A percentile compares a stretch with the other conserved stretches of the same genome.
Evolutionary conservation across 2,888 invertebrate species (phyloP).

Genomic region (Nycteola revayana): DNA sequence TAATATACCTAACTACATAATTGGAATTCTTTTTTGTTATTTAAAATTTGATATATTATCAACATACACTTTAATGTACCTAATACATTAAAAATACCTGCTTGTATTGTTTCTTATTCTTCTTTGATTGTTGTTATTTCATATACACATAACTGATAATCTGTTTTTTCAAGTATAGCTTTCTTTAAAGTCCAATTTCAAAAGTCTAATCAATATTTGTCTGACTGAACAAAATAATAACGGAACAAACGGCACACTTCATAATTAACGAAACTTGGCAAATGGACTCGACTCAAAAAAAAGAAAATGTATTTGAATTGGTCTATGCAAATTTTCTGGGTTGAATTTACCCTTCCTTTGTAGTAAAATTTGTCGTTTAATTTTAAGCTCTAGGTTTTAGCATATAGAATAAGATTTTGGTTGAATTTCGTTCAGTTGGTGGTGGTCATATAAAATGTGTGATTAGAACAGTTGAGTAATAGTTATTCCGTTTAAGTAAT

Average conservation of each 20-base stretch:
- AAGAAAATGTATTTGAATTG: slow-evolving; percentile 23
- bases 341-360: slow-evolving; percentile 18
- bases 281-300: slow-evolving; percentile 32
- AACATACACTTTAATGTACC: no score
- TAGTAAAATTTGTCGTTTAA: slow-evolving; percentile 5
- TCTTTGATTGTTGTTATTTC: no score
- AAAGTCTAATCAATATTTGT: no score
- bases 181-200: no score
- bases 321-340: slow-evolving; percentile 32
- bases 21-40: no score
- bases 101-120: no score
- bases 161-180: no score
- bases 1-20: no score
- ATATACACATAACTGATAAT: no score
- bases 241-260: slow-evolving; percentile 35
- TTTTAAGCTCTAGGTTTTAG: slow-evolving; percentile 9
- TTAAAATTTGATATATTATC: no score
- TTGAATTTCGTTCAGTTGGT: slow-evolving; percentile 4
- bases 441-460: slow-evolving; percentile 24
- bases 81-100: no score
- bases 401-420: slow-evolving; percentile 10
- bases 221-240: slow-evolving; percentile 34
- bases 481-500: slow-evolving; percentile 25
- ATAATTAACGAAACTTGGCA: slow-evolving; percentile 55
- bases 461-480: slow-evolving; percentile 28